Base-by-base conservation (phyloP, 2,113 vertebrate genomes). In the Cyprichromis sp. region DNA sequence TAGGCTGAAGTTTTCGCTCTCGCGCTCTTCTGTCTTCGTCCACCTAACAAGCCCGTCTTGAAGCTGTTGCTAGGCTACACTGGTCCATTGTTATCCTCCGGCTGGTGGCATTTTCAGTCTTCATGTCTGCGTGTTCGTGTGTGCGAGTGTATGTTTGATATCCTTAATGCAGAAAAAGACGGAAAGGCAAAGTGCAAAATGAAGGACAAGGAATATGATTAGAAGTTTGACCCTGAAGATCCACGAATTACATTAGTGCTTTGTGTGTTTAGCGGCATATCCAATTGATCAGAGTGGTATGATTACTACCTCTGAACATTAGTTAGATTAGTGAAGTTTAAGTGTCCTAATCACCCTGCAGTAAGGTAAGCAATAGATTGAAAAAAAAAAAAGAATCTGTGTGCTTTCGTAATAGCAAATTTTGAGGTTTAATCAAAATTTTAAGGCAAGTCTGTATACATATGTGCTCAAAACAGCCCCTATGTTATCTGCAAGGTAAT, bases 61-160 rank as follows among this genome's bases (percentile, higher is more conserved):
- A 21, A 89, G 91, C 91, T 93, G 95, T 96, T 96, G 95, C 95
- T 94, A 95, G 93, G 95, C 90, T 93, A 95, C 95, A 87, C 84
- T 42, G 78, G 71, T 90, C 87, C 91, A 90, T 93, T 94, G 92
- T 90, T 87, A 88, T 89, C 87, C 84, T 86, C 84, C 42, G 54
- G 83, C 93, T 88, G 84, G 90, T 88, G 87, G 86, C 82, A 88
- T 89, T 91, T 93, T 84, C 87, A 40, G 26, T 86, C 29, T 82
- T 85, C 16, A 42, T 40, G 42, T 80, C 4, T 54, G 13, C 63
- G 11, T 63, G 16, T 61, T 71, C 4, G 34, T 24, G n/a, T 36
- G 78, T 12, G 31, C 8, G 2, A 38, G 50, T 45, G 34, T 38
- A 3, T 78, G 29, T 86, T 79, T 71, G 12, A 81, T 57, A 11